Evolutionary conservation across 1,140 invertebrate species (phyloP), one percentile per base, ranked within the genome.

Genomic region (Drosophila rufa): DNA sequence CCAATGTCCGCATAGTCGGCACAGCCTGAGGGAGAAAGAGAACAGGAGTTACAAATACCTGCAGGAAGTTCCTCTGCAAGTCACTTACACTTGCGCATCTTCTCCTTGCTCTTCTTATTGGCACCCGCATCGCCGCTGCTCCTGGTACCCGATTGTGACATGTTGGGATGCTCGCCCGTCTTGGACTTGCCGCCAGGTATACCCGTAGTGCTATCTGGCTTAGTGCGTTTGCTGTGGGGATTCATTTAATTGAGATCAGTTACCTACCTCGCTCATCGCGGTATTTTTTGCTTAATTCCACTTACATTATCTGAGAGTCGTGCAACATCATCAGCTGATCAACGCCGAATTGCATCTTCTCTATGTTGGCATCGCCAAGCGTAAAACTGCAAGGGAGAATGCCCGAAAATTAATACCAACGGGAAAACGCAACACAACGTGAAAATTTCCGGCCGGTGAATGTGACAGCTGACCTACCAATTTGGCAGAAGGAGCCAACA

Each of bases 1-100:
- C 87, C 89, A 25, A 92, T 86, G 50, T 92, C 92, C 25, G 92
- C 89, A 68, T 92, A 92, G 67, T 92, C 92, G 6, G 86, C 80
- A 60, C 92, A 92, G 46, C 92, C 91, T 91, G 3, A n/a, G 19
- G 48, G 15, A 3, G 9, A 0, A 40, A 25, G 27, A n/a, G 22
- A 45, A 66, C 43, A 43, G 9, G 36, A 19, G 7, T 15, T 38
- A 5, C 2, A 38, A 11, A n/a, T 22, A 8, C 11, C 4, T 11
- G 14, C 36, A 42, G 15, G 5, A 30, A 30, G 40, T n/a, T 7
- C 7, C 15, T 8, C 17, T 5, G 45, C 12, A 14, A 3, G 22
- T 25, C 8, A 55, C 79, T 77, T 64, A 92, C 91, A 92, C 69
- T 92, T 92, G 6, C 85, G 86, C 75, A 89, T 80, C 66, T 92